phyloP scores from a whole-genome alignment of 2,888 invertebrate genomes.

The Oligia latruncula region DNA sequence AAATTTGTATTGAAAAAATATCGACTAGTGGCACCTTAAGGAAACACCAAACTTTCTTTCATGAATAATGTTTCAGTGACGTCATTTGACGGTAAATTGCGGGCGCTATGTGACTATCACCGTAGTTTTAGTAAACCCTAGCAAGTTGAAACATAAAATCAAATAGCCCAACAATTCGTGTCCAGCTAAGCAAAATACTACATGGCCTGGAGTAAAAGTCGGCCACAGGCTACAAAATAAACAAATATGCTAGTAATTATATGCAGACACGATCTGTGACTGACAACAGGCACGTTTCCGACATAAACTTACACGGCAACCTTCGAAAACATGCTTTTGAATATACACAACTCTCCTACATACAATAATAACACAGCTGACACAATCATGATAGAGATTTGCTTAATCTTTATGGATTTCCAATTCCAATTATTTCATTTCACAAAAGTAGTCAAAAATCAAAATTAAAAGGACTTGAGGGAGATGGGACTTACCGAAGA shows the following conservation, averaged over 20 bases:
- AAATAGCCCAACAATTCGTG: conserved; percentile 31
- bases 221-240: conserved; percentile 47
- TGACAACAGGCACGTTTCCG: conserved; percentile 59
- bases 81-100: not conserved
- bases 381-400: conserved; percentile 33
- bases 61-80: not conserved
- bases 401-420: conserved; percentile 1
- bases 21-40: too few species aligned
- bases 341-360: conserved; percentile 22
- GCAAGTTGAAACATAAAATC: conserved; percentile 19
- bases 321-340: conserved; percentile 53
- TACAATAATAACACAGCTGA: conserved; percentile 8
- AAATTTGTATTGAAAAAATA: too few species aligned
- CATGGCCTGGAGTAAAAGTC: conserved; percentile 39
- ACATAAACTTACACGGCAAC: conserved; percentile 53
- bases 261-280: conserved; percentile 57
- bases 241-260: conserved; percentile 50
- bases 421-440: not conserved
- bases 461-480: too few species aligned
- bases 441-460: not conserved
- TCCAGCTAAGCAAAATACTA: conserved; percentile 24
- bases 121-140: not conserved
- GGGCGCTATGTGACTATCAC: not conserved
- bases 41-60: not conserved
- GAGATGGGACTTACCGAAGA: too few species aligned